A percentile compares a stretch with the other conserved stretches of the same genome.
These are phyloP conservation scores for Trididemnum clinides DNA, from an alignment of 23 tunicate genomes.

Conservation along the genomic window DNA sequence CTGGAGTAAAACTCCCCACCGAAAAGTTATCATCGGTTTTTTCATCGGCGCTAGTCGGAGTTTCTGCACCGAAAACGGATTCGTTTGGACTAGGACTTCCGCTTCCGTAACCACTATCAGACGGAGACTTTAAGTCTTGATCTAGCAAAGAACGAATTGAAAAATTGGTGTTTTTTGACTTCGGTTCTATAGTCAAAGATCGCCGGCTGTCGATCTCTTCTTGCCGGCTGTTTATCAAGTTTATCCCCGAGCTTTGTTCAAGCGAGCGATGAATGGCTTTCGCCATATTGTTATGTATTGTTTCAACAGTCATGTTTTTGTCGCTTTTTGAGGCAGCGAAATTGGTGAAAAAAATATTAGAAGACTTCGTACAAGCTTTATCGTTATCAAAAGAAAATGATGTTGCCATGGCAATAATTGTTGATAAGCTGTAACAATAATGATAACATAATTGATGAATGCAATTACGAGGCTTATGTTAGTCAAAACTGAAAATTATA, in stretches of 20 bases:
- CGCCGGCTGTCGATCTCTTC: background rate
- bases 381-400: background rate
- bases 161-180: constrained; percentile 36
- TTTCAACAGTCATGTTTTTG: background rate
- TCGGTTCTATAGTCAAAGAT: background rate
- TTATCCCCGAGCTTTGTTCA: background rate
- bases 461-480: too few relatives aligned
- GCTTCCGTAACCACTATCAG: constrained; percentile 95
- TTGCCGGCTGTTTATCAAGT: background rate
- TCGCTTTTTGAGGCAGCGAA: background rate
- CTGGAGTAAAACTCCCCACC: background rate
- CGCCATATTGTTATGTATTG: constrained; percentile 26
- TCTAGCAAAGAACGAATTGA: constrained; percentile 46
- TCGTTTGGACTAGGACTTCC: constrained; percentile 85
- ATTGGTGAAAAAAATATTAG: background rate
- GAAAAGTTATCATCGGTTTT: background rate
- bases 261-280: constrained; percentile 3
- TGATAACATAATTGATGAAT: too few relatives aligned
- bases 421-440: too few relatives aligned
- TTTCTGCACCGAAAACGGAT: constrained; percentile 12
- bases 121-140: constrained; percentile 57
- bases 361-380: background rate
- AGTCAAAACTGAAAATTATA: too few relatives aligned
- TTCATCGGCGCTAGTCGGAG: background rate
- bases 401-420: too few relatives aligned